Percentiles rank a stretch among this genome's conserved stretches.
Evolutionary conservation across 1,140 invertebrate species (phyloP).

Genomic region (Pseudomyrmex cubaensis): DNA sequence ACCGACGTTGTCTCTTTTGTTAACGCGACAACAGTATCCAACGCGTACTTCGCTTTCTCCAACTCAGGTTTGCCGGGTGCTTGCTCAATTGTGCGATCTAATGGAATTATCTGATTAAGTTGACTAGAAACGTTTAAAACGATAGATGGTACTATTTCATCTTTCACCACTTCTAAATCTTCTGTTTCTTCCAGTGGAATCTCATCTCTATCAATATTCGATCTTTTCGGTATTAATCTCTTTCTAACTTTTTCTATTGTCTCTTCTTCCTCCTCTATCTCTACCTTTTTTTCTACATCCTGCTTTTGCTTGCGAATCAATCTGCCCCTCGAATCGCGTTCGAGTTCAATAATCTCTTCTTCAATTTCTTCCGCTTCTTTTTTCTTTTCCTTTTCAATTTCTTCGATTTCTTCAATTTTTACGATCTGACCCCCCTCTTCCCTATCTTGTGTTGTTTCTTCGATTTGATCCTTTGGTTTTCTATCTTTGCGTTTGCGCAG

Average conservation of each 20-base stretch:
- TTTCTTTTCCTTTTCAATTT: slow-evolving; percentile 71
- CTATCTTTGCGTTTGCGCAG: slow-evolving; percentile 82
- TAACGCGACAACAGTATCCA: slow-evolving; percentile 86
- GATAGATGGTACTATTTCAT: slow-evolving; percentile 74
- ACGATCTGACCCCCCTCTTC: slow-evolving; percentile 79
- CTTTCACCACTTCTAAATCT: slow-evolving; percentile 79
- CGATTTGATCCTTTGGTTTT: slow-evolving; percentile 79
- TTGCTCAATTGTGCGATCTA: slow-evolving; percentile 85
- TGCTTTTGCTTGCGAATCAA: slow-evolving; percentile 79
- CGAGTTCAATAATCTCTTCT: slow-evolving; percentile 81
- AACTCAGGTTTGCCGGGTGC: slow-evolving; percentile 81
- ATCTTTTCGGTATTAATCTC: slow-evolving; percentile 75
- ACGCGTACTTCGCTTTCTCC: slow-evolving; percentile 85
- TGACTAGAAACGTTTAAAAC: slow-evolving; percentile 82
- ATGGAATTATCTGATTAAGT: slow-evolving; percentile 85
- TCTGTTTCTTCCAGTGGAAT: slow-evolving; percentile 82
- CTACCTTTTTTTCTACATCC: slow-evolving; percentile 75
- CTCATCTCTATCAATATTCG: slow-evolving; percentile 76
- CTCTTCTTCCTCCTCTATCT: slow-evolving; percentile 71
- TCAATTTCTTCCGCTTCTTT: slow-evolving; percentile 70
- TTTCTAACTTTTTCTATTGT: slow-evolving; percentile 69
- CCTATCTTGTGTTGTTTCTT: slow-evolving; percentile 77
- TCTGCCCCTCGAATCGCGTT: slow-evolving; percentile 78
- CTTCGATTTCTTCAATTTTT: slow-evolving; percentile 74
- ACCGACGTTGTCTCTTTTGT: slow-evolving; percentile 84